Evolutionary conservation across 23 tunicate genomes (phyloP).

Genomic region (Trididemnum nubilum): DNA sequence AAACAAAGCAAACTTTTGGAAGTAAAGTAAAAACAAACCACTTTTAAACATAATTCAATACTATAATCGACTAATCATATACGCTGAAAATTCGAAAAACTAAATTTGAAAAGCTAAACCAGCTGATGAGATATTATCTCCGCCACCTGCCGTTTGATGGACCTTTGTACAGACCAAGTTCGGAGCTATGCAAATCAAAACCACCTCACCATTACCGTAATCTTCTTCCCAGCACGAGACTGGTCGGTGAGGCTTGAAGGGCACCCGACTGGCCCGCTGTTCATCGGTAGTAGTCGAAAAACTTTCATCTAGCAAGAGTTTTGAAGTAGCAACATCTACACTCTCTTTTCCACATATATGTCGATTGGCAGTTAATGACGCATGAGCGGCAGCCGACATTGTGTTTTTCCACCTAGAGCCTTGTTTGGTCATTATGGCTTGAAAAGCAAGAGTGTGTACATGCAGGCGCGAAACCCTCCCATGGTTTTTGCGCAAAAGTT

Average conservation of each 20-base stretch:
- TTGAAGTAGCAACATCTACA: constrained; percentile 60
- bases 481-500: constrained; percentile 33
- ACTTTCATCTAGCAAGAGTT: constrained; percentile 70
- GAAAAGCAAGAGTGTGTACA: constrained; percentile 95
- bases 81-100: no score
- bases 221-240: constrained; percentile 95
- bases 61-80: no score
- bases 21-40: no score
- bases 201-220: constrained; percentile 44
- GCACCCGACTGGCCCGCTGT: constrained; percentile 43
- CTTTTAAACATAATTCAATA: no score
- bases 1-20: no score
- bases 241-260: constrained; percentile 60
- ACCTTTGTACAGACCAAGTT: constrained; percentile 89
- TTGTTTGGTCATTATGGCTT: constrained; percentile 85
- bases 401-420: constrained; percentile 85
- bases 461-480: constrained; percentile 66
- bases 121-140: constrained; percentile 97
- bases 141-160: constrained; percentile 95
- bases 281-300: constrained; percentile 61
- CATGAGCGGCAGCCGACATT: constrained; percentile 92
- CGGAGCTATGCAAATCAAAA: constrained; percentile 85
- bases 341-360: constrained; percentile 78
- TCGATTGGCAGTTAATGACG: constrained; percentile 89
- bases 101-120: constrained; percentile 71